These are phyloP conservation scores for Cheumatopsyche charites DNA, from an alignment of 1,140 invertebrate species.

Conservation along the genomic window DNA sequence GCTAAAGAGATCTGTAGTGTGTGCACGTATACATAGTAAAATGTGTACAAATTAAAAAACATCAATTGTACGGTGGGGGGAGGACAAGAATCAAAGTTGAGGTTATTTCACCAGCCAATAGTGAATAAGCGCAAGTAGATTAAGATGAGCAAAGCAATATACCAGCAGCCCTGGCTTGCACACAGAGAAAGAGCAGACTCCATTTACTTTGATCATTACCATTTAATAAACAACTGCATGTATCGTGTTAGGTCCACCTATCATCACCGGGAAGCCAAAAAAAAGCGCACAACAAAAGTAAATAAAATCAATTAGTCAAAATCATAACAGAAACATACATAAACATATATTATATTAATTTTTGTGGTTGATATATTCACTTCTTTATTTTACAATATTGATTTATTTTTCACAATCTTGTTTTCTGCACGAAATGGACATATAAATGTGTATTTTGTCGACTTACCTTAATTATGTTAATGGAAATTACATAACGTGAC, in stretches of 20 bases:
- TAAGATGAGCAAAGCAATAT: conserved; percentile 34
- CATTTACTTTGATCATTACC: conserved; percentile 40
- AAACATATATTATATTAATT: neutral
- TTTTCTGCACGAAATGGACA: too few species aligned
- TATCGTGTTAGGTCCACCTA: conserved; percentile 61
- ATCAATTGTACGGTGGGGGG: too few species aligned
- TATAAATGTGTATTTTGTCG: too few species aligned
- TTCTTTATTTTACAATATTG: too few species aligned
- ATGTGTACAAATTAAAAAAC: too few species aligned
- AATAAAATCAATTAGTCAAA: conserved; percentile 39
- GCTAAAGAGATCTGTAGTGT: too few species aligned
- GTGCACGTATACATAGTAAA: too few species aligned
- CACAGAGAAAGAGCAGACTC: conserved; percentile 35
- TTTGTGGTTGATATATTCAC: too few species aligned
- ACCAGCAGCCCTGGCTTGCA: conserved; percentile 31
- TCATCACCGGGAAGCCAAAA: conserved; percentile 55
- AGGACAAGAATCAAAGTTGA: too few species aligned
- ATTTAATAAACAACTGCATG: conserved; percentile 34
- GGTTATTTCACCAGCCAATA: conserved; percentile 29
- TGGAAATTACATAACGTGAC: too few species aligned
- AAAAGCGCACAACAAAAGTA: conserved; percentile 43
- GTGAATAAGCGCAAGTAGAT: conserved; percentile 20
- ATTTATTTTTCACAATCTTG: too few species aligned
- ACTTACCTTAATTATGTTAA: too few species aligned
- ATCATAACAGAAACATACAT: conserved; percentile 6